These are phyloP conservation scores for Meloidogyne hapla DNA, from an alignment of 1,140 invertebrate genomes.

Conservation along the genomic window DNA sequence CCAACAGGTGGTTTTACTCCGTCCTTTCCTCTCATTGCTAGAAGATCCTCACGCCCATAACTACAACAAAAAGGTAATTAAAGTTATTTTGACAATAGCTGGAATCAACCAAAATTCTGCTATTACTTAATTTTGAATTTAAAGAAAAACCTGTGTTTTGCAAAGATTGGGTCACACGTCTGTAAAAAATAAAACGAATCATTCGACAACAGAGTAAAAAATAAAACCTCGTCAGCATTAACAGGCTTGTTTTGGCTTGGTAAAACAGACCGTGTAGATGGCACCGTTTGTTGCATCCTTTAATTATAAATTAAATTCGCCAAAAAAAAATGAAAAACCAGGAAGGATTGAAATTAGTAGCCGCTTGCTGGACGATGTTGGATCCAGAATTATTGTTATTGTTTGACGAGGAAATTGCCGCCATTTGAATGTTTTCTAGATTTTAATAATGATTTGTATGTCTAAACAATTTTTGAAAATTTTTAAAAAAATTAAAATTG, in stretches of 20 bases:
- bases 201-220: background rate
- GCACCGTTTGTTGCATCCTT: slow-evolving; percentile 24
- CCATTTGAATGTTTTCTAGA: background rate
- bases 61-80: background rate
- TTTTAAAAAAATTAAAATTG: too few species aligned
- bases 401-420: slow-evolving; percentile 1
- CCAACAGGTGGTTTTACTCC: slow-evolving; percentile 42
- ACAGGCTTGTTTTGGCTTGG: slow-evolving; percentile 13
- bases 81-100: background rate
- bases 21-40: slow-evolving; percentile 47
- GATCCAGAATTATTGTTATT: slow-evolving; percentile 10
- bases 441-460: background rate
- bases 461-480: background rate
- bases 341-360: slow-evolving; percentile 35
- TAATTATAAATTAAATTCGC: background rate
- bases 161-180: slow-evolving; percentile 31
- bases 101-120: too few species aligned
- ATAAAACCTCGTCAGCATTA: slow-evolving; percentile 20
- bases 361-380: slow-evolving; percentile 12
- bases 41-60: slow-evolving; percentile 44
- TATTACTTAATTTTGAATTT: too few species aligned
- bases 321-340: slow-evolving; percentile 12
- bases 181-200: background rate
- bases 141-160: slow-evolving; percentile 16
- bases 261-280: slow-evolving; percentile 20